Evolutionary conservation across 2,888 invertebrate genomes (phyloP), one percentile per base, ranked within the genome.

Genomic region (Erebia palarica): DNA sequence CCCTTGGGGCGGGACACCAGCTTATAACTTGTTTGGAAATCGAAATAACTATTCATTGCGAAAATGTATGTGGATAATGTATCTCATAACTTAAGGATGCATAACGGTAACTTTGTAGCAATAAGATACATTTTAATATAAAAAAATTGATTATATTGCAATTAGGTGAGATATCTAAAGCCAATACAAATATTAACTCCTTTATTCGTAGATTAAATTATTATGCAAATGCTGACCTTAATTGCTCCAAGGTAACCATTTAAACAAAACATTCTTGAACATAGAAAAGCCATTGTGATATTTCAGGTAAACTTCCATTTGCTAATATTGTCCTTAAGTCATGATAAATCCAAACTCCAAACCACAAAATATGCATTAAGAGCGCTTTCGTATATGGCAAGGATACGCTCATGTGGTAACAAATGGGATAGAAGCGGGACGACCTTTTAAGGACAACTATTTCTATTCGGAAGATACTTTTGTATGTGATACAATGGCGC

Each of bases 401-500:
- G 69, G 72, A 70, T 74, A 75, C 74, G 71, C 70, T 72, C 84
- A 86, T 86, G 84, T 86, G 84, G 86, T 82, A 89, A 86, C 88
- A 89, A 89, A 90, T 87, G 85, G 84, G 84, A 83, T 84, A 82
- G 80, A 81, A 77, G 80, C 79, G 81, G 82, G 81, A 82, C 78
- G 80, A 82, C 90, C 90, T 83, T 90, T 84, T 88, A 90, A 80
- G 87, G 89, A 78, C 80, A 82, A 81, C 80, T 81, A 87, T 87
- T 88, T 84, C 87, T 86, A 86, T 87, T 84, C 86, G 85, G 86
- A 83, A 82, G 87, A 85, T 86, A 87, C 88, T 89, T 90, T 90
- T 90, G 90, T 90, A 82, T 82, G 81, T 84, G 85, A 84, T 83
- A 90, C 91, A 91, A 91, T 90, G 83, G 90, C 80, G 84, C 89